These are phyloP conservation scores for Allolobophora icterica DNA, from an alignment of 2,888 invertebrate genomes.

Conservation along the genomic window DNA sequence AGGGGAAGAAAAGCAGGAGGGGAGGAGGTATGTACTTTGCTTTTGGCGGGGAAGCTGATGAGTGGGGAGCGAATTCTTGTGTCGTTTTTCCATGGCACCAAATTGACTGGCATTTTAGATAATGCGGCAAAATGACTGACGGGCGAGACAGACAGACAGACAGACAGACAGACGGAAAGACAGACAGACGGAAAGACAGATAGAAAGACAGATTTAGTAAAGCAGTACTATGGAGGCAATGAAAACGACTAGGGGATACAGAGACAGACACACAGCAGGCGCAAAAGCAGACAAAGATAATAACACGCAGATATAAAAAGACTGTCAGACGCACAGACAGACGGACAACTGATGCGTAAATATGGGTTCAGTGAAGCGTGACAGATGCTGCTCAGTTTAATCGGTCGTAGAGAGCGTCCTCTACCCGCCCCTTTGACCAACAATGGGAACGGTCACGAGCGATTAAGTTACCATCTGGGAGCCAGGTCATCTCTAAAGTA, in stretches of 20 bases:
- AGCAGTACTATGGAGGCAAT: not conserved
- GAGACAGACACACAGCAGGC: not conserved
- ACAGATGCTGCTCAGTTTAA: too few species aligned
- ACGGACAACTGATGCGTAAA: not conserved
- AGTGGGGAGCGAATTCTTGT: not conserved
- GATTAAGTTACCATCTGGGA: not conserved
- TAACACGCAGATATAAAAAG: not conserved
- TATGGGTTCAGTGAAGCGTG: too few species aligned
- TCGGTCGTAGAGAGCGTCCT: not conserved
- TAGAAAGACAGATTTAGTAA: not conserved
- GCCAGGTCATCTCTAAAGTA: too few species aligned
- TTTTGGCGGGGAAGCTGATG: not conserved
- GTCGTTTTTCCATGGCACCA: not conserved
- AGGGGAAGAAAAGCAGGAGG: too few species aligned
- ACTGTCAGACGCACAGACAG: not conserved
- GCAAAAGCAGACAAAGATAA: not conserved
- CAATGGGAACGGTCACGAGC: not conserved
- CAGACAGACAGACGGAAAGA: not conserved
- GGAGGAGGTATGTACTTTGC: not conserved
- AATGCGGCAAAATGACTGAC: not conserved
- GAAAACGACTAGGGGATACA: not conserved
- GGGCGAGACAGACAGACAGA: not conserved
- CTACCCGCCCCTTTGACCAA: not conserved
- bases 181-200: not conserved
- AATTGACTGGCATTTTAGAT: not conserved